Conservation (phyloP, 2,797 vertebrate genomes). For the Acanthiza pusilla region DNA sequence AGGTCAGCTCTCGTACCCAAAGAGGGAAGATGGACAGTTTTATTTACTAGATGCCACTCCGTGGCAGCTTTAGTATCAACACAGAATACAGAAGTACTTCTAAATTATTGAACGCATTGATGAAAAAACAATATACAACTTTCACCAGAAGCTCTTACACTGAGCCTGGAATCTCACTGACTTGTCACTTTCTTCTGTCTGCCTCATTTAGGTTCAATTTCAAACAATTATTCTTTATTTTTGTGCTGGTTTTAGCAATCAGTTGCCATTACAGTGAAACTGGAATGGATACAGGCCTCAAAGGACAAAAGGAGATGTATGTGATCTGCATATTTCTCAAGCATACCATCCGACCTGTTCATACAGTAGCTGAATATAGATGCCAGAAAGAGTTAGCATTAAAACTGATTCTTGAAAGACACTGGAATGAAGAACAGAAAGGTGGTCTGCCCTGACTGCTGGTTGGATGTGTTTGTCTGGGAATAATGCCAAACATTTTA, state of each 20-base stretch:
- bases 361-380: neutral
- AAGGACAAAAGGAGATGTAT: neutral
- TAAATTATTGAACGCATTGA: neutral
- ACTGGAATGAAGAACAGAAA: neutral
- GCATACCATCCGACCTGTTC: neutral
- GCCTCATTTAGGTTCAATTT: neutral
- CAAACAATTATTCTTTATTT: neutral
- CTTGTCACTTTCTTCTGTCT: neutral
- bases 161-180: neutral
- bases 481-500: conserved; percentile 30
- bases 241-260: neutral
- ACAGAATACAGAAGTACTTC: neutral
- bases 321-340: neutral
- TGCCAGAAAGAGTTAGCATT: neutral
- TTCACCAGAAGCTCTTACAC: neutral
- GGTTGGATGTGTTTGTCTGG: neutral
- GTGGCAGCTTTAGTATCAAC: neutral
- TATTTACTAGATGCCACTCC: neutral
- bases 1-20: neutral
- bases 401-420: conserved; percentile 12
- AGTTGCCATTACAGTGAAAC: neutral
- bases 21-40: neutral
- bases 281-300: neutral
- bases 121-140: neutral
- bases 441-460: neutral